Evolutionary conservation across 2,797 vertebrate species (phyloP), one percentile per base, ranked within the genome.

Genomic region (Lepidocolaptes lacrymiger): DNA sequence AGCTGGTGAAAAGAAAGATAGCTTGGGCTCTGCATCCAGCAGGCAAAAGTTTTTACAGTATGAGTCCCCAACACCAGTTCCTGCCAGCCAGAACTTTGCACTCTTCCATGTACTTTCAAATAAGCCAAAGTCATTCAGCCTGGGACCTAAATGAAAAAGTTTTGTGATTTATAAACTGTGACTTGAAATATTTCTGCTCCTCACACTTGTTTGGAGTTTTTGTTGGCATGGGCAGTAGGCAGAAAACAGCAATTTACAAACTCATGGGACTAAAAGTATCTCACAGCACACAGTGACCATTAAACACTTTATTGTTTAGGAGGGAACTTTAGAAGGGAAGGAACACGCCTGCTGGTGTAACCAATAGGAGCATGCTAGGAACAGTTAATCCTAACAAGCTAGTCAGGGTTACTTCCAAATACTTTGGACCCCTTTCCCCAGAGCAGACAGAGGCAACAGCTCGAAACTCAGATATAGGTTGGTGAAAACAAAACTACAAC

Each of bases 281-380:
- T 95, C 93, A 85, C 74, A 94, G 74, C 52, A 96, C 89, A 79
- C 80, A 91, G 75, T 44, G 87, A 95, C 74, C 56, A 37, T 93
- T 93, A 74, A 96, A 90, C 88, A 91, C 52, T 97, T 97, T 97
- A 97, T 97, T 97, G 76, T 94, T 95, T 89, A 68, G 84, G 81
- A 89, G 80, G 69, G 75, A 93, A 91, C 75, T 41, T 82, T 74
- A 73, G 79, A 86, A 94, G 73, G 76, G 79, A 85, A 95, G 86
- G 64, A 93, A 92, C 12, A 1, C 0, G 32, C 89, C 79, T 73
- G 77, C 79, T 91, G 80, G 44, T 85, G 62, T 74, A 85, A 93
- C 80, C 39, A 2, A 77, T 7, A 27, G 76, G 20, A 85, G 74
- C 91, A 43, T n/a, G 86, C 44, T 85, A 94, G 89, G 89, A 95